A percentile compares a stretch with the other conserved stretches of the same genome.
phyloP scores from a whole-genome alignment of 2,113 vertebrate genomes.

The Erpornis zantholeuca region DNA sequence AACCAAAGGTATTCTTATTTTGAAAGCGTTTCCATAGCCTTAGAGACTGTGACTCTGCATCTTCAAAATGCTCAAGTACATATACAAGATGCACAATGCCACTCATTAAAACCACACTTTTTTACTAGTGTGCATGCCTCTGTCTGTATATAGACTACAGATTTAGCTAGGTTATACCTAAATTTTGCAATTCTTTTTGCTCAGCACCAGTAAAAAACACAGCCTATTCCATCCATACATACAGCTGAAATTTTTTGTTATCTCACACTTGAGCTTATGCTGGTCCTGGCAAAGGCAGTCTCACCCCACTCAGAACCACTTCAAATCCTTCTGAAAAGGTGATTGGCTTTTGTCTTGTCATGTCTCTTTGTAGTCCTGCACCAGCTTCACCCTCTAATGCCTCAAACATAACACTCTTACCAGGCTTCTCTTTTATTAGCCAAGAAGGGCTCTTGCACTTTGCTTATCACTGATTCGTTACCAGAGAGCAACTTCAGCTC shows the following conservation, averaged over 20 bases:
- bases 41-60: neutral
- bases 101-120: neutral
- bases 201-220: neutral
- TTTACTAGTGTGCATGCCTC: neutral
- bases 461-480: neutral
- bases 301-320: neutral
- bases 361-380: neutral
- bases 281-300: neutral
- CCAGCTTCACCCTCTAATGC: neutral
- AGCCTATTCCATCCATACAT: neutral
- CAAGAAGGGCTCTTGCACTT: neutral
- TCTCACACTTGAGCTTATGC: neutral
- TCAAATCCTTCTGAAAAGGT: neutral
- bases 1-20: neutral
- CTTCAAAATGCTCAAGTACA: neutral
- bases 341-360: neutral
- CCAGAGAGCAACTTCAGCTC: neutral
- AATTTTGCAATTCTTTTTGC: neutral
- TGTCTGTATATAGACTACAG: neutral
- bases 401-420: neutral
- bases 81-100: neutral
- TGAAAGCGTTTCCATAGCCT: neutral
- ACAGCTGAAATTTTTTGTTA: neutral
- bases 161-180: neutral
- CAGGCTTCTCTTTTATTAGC: neutral